A percentile compares a stretch with the other conserved stretches of the same genome.
Conservation (phyloP, 1,140 invertebrate species). For the Euborellia annulipes region DNA sequence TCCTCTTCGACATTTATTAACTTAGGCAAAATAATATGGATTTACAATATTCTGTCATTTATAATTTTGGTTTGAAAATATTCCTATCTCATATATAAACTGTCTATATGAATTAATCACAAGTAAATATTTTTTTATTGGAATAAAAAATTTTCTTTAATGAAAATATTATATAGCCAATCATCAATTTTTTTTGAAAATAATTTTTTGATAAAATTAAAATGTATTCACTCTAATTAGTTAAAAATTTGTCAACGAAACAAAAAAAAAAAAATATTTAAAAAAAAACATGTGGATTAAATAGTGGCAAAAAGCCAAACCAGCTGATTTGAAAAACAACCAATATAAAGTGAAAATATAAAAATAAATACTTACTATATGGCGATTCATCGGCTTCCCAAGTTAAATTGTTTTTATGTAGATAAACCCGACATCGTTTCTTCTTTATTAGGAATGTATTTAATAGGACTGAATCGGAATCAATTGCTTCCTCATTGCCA, state of each 20-base stretch:
- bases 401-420: constrained; percentile 40
- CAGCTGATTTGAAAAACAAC: neutral
- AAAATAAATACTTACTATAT: constrained; percentile 29
- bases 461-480: constrained; percentile 29
- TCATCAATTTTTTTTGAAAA: neutral
- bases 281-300: neutral
- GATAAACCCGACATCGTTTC: constrained; percentile 44
- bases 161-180: too few species aligned
- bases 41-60: too few species aligned
- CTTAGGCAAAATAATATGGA: too few species aligned
- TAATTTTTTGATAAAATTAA: neutral
- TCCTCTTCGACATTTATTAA: too few species aligned
- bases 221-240: neutral
- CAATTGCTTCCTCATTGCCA: neutral
- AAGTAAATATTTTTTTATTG: too few species aligned
- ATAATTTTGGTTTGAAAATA: too few species aligned
- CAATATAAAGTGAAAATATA: neutral
- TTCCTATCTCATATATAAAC: too few species aligned
- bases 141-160: too few species aligned
- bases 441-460: constrained; percentile 43
- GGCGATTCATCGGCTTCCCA: constrained; percentile 43
- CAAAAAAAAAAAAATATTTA: neutral
- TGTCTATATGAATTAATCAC: too few species aligned
- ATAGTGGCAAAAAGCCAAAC: neutral
- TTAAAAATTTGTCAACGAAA: neutral